Base-by-base conservation (phyloP, 2,888 invertebrate species). In the Desoria tigrina region DNA sequence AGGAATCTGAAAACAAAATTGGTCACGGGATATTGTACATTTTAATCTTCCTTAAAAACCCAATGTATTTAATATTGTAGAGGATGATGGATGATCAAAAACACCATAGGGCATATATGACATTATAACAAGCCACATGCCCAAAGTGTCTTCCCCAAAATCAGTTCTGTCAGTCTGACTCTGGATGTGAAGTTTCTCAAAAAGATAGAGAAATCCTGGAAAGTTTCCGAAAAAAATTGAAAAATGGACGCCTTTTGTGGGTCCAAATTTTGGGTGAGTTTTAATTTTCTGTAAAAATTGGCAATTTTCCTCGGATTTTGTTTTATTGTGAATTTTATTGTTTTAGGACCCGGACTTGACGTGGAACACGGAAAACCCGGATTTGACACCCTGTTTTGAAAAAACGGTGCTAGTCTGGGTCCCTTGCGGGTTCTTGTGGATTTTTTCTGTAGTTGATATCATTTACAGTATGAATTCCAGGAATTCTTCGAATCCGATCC, bases 301-400 rank as follows among this genome's bases (percentile, higher is more conserved):
- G 7, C n/a, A 26, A 24, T 53, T 49, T 49, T 6, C 9, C 9
- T 24, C 7, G 26, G 18, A 24, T 53, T 7, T 21, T 18, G 11
- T 53, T 24, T 7, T 53, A 53, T 24, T 7, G 9, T 53, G 53
- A 7, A 53, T 53, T 16, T 21, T 27, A 3, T 56, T 32, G 75
- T 84, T 85, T 73, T 83, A 96, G 96, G 88, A 94, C 82, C 79
- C 81, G 73, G 84, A 86, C 74, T 78, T 87, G 76, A 87, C 92
- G 63, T 94, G 94, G 94, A 79, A 89, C 78, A 89, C 94, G 16
- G 83, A 79, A 4, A 77, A 88, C 80, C 97, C 94, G 42, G 89
- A 92, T 79, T 84, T 98, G 74, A 92, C 96, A 69, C 85, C 85
- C 79, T 98, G 97, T 81, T 95, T 97, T 81, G 90, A 95, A 81